Base-by-base conservation (phyloP, 23 tunicate species). In the Halocynthia roretzi region DNA sequence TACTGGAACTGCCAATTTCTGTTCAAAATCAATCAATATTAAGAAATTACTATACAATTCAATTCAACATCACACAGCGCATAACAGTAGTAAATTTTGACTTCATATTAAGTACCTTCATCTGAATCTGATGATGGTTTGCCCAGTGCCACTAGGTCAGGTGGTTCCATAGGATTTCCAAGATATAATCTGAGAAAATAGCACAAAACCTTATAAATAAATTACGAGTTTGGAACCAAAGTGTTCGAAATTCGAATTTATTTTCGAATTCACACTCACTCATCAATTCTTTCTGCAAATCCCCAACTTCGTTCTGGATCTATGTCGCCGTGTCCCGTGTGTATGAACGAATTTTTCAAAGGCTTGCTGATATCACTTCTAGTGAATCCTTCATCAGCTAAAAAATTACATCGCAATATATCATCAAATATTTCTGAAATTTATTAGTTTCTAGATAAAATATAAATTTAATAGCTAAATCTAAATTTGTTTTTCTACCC, bases 141-240 rank as follows among this genome's bases (percentile, higher is more conserved):
- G 18, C 56, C 62, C 23, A 74, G 31, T 74, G 55, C 90, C 68
- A 92, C 83, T 10, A 92, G 87, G 62, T 92, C 98, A 15, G 92
- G 93, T 31, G 98, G 98, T 21, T 92, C 93, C 98, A 92, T 92
- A 61, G 98, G 98, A 71, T 92, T 92, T 65, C 83, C 89, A 50
- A 92, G 87, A 68, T 92, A 92, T 53, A 92, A 58, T 75, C 96
- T 89, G 78, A 52, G 80, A 65, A 20, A 15, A 10, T 31, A 31
- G 44, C 44, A 31, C 44, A 31, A 2, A 31, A 31, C 1, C 44
- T 31, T 4, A 31, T 31, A 31, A 31, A 31, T 31, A 31, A 31
- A 31, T 31, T 31, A 31, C 44, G 1, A 31, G 44, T 31, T 31
- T 31, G 44, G 44, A 31, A 1, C 44, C 44, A 31, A 31, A 31